Evolutionary conservation across 2,113 vertebrate species (phyloP).

Genomic region (Clarias macrocephalus): DNA sequence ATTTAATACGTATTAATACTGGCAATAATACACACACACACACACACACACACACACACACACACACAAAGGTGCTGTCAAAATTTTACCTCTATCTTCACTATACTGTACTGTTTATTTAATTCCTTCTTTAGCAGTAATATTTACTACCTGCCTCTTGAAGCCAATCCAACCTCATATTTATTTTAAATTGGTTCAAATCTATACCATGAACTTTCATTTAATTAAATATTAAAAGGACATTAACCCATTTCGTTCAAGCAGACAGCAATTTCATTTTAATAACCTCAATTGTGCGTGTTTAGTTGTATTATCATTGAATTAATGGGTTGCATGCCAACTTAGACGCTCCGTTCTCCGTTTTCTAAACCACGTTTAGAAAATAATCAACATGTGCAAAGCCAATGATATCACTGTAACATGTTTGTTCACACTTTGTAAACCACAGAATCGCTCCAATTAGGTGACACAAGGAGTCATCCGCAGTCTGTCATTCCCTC

Average conservation of each 20-base stretch:
- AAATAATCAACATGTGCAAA: not conserved
- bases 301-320: not conserved
- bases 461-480: conserved; percentile 31
- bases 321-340: not conserved
- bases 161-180: not conserved
- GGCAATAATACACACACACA: not conserved
- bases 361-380: not conserved
- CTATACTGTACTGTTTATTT: no score
- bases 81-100: not conserved
- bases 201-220: not conserved
- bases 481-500: conserved; percentile 27
- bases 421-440: conserved; percentile 6
- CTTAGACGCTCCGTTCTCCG: not conserved
- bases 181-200: not conserved
- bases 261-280: not conserved
- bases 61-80: not conserved
- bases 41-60: not conserved
- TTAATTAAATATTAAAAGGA: not conserved
- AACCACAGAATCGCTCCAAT: conserved; percentile 40
- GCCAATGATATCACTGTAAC: not conserved
- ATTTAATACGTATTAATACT: no score
- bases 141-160: not conserved
- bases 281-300: not conserved
- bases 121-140: not conserved
- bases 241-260: not conserved